Conservation (phyloP, 2,797 vertebrate species). For the Pseudochromis fuscus region DNA sequence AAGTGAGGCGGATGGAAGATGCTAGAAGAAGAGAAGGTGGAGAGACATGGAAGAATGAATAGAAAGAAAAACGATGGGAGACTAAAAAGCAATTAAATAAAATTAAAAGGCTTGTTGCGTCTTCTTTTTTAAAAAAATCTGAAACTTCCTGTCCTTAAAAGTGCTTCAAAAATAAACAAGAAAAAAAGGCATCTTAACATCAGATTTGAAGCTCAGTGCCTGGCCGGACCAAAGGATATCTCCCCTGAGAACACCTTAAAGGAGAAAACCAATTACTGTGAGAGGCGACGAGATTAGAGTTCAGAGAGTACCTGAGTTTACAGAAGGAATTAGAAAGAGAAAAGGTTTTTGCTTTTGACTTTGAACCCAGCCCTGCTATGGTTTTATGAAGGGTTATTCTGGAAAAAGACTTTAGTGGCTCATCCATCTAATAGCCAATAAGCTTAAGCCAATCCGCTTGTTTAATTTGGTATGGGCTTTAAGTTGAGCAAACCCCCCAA, state of each 20-base stretch:
- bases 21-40: not conserved
- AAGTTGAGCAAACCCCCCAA: slow-evolving; percentile 33
- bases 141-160: slow-evolving; percentile 33
- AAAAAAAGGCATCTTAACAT: slow-evolving; percentile 56
- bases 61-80: slow-evolving; percentile 10
- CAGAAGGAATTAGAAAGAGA: slow-evolving; percentile 69
- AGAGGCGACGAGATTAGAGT: slow-evolving; percentile 78
- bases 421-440: slow-evolving; percentile 78
- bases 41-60: slow-evolving; percentile 17
- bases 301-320: slow-evolving; percentile 71
- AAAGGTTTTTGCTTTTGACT: slow-evolving; percentile 66
- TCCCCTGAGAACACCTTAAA: slow-evolving; percentile 74
- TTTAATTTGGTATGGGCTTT: slow-evolving; percentile 66
- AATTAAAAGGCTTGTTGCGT: slow-evolving; percentile 29
- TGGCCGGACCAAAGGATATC: slow-evolving; percentile 59
- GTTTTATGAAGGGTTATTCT: slow-evolving; percentile 52
- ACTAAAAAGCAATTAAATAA: slow-evolving; percentile 50
- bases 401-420: slow-evolving; percentile 70
- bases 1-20: slow-evolving; percentile 4
- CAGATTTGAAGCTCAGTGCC: slow-evolving; percentile 52
- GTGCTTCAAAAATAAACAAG: slow-evolving; percentile 60
- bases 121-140: slow-evolving; percentile 33
- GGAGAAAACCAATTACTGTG: slow-evolving; percentile 80
- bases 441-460: slow-evolving; percentile 71
- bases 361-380: slow-evolving; percentile 59